These are phyloP conservation scores for Ptychochromis oligacanthus DNA, from an alignment of 2,113 vertebrate species.

Conservation along the genomic window DNA sequence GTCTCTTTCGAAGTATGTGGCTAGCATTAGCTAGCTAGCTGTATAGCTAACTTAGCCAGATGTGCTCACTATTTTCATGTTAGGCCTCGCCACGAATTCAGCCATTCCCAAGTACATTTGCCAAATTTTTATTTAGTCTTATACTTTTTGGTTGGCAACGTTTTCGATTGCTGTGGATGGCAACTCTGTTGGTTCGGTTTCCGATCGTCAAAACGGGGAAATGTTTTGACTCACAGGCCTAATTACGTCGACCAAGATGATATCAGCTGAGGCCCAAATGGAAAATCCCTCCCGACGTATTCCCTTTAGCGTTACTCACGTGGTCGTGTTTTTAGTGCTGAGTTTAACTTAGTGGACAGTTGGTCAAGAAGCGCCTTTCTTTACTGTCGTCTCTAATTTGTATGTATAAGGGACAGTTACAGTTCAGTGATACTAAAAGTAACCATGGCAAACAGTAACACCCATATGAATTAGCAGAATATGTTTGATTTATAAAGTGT, in stretches of 20 bases:
- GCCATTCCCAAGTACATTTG: background rate
- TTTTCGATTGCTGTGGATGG: background rate
- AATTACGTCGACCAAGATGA: slow-evolving; percentile 33
- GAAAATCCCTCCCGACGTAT: slow-evolving; percentile 6
- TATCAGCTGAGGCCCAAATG: slow-evolving; percentile 37
- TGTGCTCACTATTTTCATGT: slow-evolving; percentile 28
- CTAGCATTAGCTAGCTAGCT: slow-evolving; percentile 37
- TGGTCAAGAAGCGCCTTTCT: background rate
- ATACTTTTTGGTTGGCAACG: background rate
- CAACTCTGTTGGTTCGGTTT: background rate
- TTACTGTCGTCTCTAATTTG: background rate
- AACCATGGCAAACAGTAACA: background rate
- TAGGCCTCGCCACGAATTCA: slow-evolving; percentile 49
- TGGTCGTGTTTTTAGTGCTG: background rate
- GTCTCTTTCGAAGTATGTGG: background rate
- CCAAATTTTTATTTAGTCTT: background rate
- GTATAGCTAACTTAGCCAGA: slow-evolving; percentile 25
- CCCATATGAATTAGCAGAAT: background rate
- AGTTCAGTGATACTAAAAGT: background rate
- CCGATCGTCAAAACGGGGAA: background rate
- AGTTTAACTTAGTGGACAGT: background rate
- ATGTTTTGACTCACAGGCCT: slow-evolving; percentile 33
- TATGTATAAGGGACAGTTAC: background rate
- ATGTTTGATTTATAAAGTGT: background rate
- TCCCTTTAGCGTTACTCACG: background rate